These are phyloP conservation scores for Lagorchestes hirsutus DNA, from an alignment of 2,797 vertebrate species.

Conservation along the genomic window DNA sequence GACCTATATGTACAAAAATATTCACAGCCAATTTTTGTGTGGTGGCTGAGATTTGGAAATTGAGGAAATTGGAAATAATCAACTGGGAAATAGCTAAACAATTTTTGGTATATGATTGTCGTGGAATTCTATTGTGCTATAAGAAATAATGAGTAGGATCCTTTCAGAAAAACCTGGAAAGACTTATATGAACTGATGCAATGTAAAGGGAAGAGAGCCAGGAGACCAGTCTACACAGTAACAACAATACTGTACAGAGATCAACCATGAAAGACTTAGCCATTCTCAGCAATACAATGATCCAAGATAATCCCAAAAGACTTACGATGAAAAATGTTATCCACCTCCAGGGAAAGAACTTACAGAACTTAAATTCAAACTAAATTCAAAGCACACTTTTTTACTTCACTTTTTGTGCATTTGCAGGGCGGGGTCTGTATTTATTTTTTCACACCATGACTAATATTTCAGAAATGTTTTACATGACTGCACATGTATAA, in stretches of 20 bases:
- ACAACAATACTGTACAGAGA: background rate
- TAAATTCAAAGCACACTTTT: background rate
- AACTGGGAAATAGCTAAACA: background rate
- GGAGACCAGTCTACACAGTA: background rate
- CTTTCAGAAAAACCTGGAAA: background rate
- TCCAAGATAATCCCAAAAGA: background rate
- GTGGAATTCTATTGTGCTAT: background rate
- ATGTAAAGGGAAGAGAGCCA: background rate
- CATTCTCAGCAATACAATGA: background rate
- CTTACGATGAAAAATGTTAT: background rate
- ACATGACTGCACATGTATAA: background rate
- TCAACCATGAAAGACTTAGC: background rate
- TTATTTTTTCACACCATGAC: background rate
- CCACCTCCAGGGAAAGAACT: background rate
- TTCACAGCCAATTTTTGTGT: background rate
- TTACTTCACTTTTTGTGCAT: background rate
- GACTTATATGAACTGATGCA: background rate
- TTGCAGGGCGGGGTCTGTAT: background rate
- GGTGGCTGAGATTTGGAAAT: background rate
- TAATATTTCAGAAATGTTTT: background rate
- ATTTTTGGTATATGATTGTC: background rate
- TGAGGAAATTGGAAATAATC: background rate
- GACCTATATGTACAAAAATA: background rate
- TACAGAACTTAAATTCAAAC: background rate
- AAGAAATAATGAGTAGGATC: background rate